These are phyloP conservation scores for Melanostigma gelatinosum DNA, from an alignment of 2,113 vertebrate species.

Conservation along the genomic window DNA sequence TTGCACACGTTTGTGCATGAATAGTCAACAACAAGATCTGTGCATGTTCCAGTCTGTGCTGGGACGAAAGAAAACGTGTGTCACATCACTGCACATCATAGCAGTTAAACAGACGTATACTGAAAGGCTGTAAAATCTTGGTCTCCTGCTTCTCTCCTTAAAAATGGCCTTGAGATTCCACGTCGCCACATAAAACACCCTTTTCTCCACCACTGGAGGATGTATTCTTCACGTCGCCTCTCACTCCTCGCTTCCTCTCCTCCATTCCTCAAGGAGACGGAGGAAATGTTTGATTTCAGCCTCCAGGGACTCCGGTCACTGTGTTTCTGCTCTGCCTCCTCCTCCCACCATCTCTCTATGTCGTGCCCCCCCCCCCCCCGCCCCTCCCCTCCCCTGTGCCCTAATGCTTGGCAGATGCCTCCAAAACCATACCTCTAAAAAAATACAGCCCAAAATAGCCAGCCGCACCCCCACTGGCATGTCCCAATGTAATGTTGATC, in stretches of 20 bases:
- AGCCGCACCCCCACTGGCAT: not conserved
- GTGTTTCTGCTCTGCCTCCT: not conserved
- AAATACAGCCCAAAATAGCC: slow-evolving; percentile 53
- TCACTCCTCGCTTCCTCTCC: slow-evolving; percentile 41
- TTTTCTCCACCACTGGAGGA: slow-evolving; percentile 13
- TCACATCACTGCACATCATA: not conserved
- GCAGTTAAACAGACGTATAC: not conserved
- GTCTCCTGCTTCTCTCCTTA: not conserved
- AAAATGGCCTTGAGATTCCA: slow-evolving; percentile 31
- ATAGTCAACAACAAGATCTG: not conserved
- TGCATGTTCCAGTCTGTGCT: not conserved
- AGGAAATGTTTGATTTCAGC: slow-evolving; percentile 68
- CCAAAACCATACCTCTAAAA: slow-evolving; percentile 38
- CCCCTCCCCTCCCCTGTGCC: slow-evolving; percentile 14
- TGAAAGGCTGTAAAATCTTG: not conserved
- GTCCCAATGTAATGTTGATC: slow-evolving; percentile 10
- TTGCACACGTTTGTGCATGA: accelerated
- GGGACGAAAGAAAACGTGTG: not conserved
- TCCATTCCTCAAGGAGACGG: slow-evolving; percentile 33
- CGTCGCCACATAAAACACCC: slow-evolving; percentile 21
- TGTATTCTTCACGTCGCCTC: slow-evolving; percentile 20
- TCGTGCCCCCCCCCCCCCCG: not conserved
- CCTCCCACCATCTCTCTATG: slow-evolving; percentile 3
- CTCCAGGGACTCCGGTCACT: slow-evolving; percentile 58
- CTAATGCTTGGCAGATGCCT: slow-evolving; percentile 74